Percentiles rank a stretch among this genome's conserved stretches.
These are phyloP conservation scores for Subacronicta megacephala DNA, from an alignment of 2,888 invertebrate species.

Conservation along the genomic window DNA sequence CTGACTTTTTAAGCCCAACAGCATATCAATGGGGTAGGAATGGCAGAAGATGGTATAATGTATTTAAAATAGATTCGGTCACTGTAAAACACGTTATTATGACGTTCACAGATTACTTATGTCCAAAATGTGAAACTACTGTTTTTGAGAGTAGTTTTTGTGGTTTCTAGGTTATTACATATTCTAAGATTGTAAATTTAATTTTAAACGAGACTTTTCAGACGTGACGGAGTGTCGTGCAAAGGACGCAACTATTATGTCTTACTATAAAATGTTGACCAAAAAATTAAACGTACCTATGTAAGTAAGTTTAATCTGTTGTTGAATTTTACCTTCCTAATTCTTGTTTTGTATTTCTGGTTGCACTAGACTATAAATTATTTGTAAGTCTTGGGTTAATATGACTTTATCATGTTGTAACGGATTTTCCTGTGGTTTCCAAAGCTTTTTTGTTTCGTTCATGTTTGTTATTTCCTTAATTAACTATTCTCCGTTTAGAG, in stretches of 20 bases:
- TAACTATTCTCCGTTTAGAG: constrained; percentile 1
- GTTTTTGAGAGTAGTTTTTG: too few relatives aligned
- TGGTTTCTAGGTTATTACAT: too few relatives aligned
- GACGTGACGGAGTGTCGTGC: constrained; percentile 2
- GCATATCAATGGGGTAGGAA: too few relatives aligned
- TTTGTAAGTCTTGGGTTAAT: constrained; percentile 1
- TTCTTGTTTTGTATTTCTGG: background rate
- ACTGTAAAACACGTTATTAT: too few relatives aligned
- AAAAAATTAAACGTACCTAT: too few relatives aligned
- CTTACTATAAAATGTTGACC: background rate
- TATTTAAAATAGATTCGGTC: too few relatives aligned
- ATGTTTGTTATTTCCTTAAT: background rate
- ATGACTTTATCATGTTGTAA: constrained; percentile 12
- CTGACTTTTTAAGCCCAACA: too few relatives aligned
- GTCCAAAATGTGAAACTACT: too few relatives aligned
- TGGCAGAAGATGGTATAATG: too few relatives aligned
- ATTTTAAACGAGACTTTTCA: constrained; percentile 9
- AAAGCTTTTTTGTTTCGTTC: constrained; percentile 4
- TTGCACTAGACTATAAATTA: background rate
- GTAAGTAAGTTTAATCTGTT: too few relatives aligned
- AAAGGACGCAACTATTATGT: background rate
- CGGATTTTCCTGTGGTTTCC: constrained; percentile 9
- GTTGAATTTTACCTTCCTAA: background rate
- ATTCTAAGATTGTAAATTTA: too few relatives aligned
- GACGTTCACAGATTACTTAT: too few relatives aligned